A percentile compares a stretch with the other conserved stretches of the same genome.
These are phyloP conservation scores for Lobophora halterata DNA, from an alignment of 2,888 invertebrate genomes.

Conservation along the genomic window DNA sequence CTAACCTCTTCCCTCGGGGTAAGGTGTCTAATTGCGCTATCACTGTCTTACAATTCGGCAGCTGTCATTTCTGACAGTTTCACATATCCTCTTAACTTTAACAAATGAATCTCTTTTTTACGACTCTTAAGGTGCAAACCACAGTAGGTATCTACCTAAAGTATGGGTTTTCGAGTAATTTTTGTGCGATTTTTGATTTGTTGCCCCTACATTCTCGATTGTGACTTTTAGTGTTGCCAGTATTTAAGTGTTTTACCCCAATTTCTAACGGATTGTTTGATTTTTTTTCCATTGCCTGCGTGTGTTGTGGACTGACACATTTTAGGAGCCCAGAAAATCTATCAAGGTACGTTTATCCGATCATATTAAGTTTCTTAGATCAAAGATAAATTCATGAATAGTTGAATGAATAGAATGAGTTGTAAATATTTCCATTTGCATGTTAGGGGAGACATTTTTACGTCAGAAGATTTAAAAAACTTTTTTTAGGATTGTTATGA, in stretches of 20 bases:
- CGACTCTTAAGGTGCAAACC: too few species aligned
- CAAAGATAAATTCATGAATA: background rate
- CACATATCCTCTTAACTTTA: too few species aligned
- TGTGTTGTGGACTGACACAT: slow-evolving; percentile 41
- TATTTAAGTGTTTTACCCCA: slow-evolving; percentile 1
- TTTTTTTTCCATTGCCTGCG: slow-evolving; percentile 57
- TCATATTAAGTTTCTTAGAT: slow-evolving; percentile 4
- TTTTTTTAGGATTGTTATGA: background rate
- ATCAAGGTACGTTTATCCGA: slow-evolving; percentile 63
- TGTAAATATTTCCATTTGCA: slow-evolving; percentile 29
- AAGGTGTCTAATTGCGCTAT: too few species aligned
- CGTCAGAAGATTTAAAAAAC: slow-evolving; percentile 11
- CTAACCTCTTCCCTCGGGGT: too few species aligned
- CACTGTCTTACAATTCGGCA: too few species aligned
- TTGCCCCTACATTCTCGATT: too few species aligned
- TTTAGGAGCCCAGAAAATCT: slow-evolving; percentile 72
- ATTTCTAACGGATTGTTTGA: slow-evolving; percentile 28
- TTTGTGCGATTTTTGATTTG: too few species aligned
- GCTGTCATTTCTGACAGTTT: too few species aligned
- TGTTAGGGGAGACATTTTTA: slow-evolving; percentile 34
- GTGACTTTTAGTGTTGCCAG: slow-evolving; percentile 3
- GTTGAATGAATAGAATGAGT: background rate
- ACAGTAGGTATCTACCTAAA: too few species aligned
- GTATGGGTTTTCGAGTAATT: too few species aligned
- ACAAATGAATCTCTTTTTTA: too few species aligned